A percentile compares a stretch with the other conserved stretches of the same genome.
These are phyloP conservation scores for Brachypteracias leptosomus DNA, from an alignment of 2,113 vertebrate genomes.

Conservation along the genomic window DNA sequence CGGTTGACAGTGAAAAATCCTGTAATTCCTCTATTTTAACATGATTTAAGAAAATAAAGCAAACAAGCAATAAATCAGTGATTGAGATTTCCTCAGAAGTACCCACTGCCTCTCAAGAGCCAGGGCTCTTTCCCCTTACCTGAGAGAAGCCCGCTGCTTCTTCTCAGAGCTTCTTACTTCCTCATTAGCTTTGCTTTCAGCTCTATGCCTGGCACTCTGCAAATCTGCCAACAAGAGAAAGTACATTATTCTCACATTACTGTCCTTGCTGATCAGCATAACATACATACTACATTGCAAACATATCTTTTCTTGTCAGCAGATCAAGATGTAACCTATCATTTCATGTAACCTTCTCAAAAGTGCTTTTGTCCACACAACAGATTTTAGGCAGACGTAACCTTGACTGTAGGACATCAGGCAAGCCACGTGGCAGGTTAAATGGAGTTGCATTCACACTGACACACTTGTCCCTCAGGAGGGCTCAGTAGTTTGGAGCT, in stretches of 20 bases:
- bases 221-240: slow-evolving; percentile 75
- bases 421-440: background rate
- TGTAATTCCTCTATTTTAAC: background rate
- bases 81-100: background rate
- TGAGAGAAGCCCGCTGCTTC: slow-evolving; percentile 86
- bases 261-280: background rate
- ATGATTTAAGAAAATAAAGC: background rate
- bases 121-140: slow-evolving; percentile 70
- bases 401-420: background rate
- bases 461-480: background rate
- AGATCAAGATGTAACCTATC: background rate
- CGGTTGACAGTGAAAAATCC: background rate
- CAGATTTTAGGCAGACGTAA: background rate
- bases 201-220: slow-evolving; percentile 83
- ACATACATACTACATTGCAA: accelerated
- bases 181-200: slow-evolving; percentile 87
- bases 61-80: background rate
- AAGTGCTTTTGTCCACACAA: accelerated
- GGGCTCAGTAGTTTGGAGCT: background rate
- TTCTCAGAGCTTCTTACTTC: slow-evolving; percentile 89
- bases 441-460: background rate
- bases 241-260: background rate
- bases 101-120: background rate
- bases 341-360: background rate
- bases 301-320: background rate